Conservation (phyloP, 2,888 invertebrate species). For the Andrena fulva region DNA sequence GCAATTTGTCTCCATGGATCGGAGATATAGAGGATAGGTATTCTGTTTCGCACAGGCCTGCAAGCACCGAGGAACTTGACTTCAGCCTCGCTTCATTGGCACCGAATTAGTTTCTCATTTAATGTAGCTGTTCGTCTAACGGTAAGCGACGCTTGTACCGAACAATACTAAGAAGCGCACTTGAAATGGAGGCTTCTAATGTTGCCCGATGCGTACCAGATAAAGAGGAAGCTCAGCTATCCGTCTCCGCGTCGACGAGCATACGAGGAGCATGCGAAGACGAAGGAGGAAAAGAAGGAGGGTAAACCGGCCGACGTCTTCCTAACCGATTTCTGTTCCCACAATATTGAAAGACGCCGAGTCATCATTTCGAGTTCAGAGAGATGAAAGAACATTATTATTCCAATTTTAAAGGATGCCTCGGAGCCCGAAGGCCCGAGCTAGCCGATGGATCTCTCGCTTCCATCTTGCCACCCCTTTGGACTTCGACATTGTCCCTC, state of each 20-base stretch:
- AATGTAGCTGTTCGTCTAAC: no score
- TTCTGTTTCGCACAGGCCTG: neutral
- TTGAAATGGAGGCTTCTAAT: neutral
- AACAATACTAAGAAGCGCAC: neutral
- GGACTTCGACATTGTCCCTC: constrained; percentile 55
- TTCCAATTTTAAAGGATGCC: constrained; percentile 83
- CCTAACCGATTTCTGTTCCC: constrained; percentile 81
- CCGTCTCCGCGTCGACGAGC: constrained; percentile 42
- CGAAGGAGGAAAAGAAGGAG: constrained; percentile 61
- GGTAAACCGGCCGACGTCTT: constrained; percentile 72
- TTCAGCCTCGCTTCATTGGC: neutral
- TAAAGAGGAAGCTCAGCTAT: constrained; percentile 28
- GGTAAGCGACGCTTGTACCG: neutral
- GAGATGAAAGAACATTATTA: constrained; percentile 83
- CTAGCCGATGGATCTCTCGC: constrained; percentile 69
- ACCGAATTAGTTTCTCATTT: neutral
- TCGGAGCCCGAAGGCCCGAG: constrained; percentile 63
- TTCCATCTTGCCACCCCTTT: constrained; percentile 72
- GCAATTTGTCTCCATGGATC: neutral
- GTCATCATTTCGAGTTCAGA: constrained; percentile 83
- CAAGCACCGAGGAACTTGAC: neutral
- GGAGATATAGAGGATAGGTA: neutral
- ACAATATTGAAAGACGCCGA: constrained; percentile 84
- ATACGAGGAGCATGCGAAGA: constrained; percentile 37
- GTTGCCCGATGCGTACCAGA: constrained; percentile 3